A percentile compares a stretch with the other conserved stretches of the same genome.
These are phyloP conservation scores for Orgyia antiqua DNA, from an alignment of 2,888 invertebrate species.

Conservation along the genomic window DNA sequence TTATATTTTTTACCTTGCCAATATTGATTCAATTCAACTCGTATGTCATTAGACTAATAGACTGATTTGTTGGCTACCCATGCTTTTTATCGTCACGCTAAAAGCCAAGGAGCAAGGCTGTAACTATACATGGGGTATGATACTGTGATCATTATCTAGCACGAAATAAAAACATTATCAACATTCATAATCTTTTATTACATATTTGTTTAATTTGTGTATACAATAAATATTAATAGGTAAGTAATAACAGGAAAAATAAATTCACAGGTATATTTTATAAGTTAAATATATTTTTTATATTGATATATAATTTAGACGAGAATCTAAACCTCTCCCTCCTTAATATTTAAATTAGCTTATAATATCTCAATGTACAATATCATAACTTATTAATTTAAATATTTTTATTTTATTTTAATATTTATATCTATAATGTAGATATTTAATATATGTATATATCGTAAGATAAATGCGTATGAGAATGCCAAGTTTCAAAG, in stretches of 20 bases:
- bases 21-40: too few species aligned
- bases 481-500: constrained; percentile 9
- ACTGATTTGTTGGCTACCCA: too few species aligned
- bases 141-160: too few species aligned
- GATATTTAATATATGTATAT: too few species aligned
- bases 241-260: too few species aligned
- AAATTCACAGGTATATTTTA: constrained; percentile 34
- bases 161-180: constrained; percentile 3
- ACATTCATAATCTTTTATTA: constrained; percentile 24
- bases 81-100: too few species aligned
- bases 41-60: too few species aligned
- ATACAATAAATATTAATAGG: too few species aligned
- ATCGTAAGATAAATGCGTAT: not conserved
- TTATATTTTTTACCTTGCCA: too few species aligned
- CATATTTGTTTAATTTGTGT: constrained; percentile 21
- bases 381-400: constrained; percentile 3
- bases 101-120: too few species aligned
- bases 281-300: constrained; percentile 19
- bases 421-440: too few species aligned
- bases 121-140: too few species aligned
- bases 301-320: constrained; percentile 26
- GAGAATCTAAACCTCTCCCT: constrained; percentile 47
- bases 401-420: constrained; percentile 3
- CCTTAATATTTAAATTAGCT: constrained; percentile 25
- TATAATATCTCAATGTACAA: constrained; percentile 3